A percentile compares a stretch with the other conserved stretches of the same genome.
These are phyloP conservation scores for Ophion obscuratus DNA, from an alignment of 2,888 invertebrate species.

Conservation along the genomic window DNA sequence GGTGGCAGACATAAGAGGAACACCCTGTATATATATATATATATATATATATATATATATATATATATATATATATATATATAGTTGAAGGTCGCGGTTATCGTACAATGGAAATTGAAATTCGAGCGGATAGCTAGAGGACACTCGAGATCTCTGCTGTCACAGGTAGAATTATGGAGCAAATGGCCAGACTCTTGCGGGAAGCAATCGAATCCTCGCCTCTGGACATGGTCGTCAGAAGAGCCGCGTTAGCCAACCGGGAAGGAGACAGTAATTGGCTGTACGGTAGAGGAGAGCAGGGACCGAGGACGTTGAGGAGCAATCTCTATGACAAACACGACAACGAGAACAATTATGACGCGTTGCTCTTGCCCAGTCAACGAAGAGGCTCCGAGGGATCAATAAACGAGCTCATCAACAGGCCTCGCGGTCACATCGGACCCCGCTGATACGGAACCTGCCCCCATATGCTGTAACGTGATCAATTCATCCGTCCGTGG, in stretches of 20 bases:
- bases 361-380: slow-evolving; percentile 16
- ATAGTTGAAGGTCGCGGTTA: background rate
- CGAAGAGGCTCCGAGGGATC: slow-evolving; percentile 8
- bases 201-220: slow-evolving; percentile 52
- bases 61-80: background rate
- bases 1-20: too few species aligned
- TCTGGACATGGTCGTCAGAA: slow-evolving; percentile 35
- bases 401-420: slow-evolving; percentile 3
- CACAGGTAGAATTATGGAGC: background rate
- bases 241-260: slow-evolving; percentile 40
- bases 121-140: background rate
- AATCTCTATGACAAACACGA: slow-evolving; percentile 19
- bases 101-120: background rate
- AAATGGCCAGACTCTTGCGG: background rate
- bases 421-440: background rate
- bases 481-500: background rate
- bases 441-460: background rate
- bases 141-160: background rate
- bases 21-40: too few species aligned
- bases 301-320: slow-evolving; percentile 32
- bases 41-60: too few species aligned
- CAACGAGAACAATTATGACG: slow-evolving; percentile 9
- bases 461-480: background rate
- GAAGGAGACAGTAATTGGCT: slow-evolving; percentile 49
- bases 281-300: background rate